Percentiles rank a stretch among this genome's conserved stretches.
Evolutionary conservation across 2,113 vertebrate genomes (phyloP).

Genomic region (rat (Rattus norvegicus)): GRCr8 NC_086028.1:56961501-56962000

Average conservation of each 20-base stretch:
- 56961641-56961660: not conserved
- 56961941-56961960: not conserved
- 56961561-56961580: not conserved
- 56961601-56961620: not conserved
- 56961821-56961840: not conserved
- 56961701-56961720: too few relatives aligned
- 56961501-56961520: constrained; percentile 47
- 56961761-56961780: not conserved
- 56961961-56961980: not conserved
- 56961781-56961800: not conserved
- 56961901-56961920: not conserved
- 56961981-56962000: not conserved
- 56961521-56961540: not conserved
- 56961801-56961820: not conserved
- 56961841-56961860: not conserved
- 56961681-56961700: not conserved
- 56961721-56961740: too few relatives aligned
- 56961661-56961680: not conserved
- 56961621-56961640: not conserved
- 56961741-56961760: not conserved
- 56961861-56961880: not conserved
- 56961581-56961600: not conserved
- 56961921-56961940: not conserved
- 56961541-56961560: not conserved
- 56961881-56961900: not conserved